Conservation (phyloP, 1,140 invertebrate genomes). For the Psix sp. region DNA sequence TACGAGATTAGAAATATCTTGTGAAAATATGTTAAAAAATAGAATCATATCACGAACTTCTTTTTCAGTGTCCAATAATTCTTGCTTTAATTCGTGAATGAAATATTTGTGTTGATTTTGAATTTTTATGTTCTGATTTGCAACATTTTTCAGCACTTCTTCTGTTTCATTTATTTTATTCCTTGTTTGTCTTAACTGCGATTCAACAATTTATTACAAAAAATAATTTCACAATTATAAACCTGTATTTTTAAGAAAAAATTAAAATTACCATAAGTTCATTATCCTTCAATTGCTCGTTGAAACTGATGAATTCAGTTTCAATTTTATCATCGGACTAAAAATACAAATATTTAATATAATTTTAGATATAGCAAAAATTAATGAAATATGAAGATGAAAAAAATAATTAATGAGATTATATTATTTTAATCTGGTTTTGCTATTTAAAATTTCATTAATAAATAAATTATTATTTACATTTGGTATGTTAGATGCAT, state of each 20-base stretch:
- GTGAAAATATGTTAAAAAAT: background rate
- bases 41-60: slow-evolving; percentile 18
- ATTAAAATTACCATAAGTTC: slow-evolving; percentile 18
- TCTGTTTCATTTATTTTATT: slow-evolving; percentile 22
- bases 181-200: slow-evolving; percentile 1
- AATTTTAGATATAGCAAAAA: too few species aligned
- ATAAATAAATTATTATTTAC: background rate
- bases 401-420: background rate
- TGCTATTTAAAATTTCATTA: too few species aligned
- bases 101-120: slow-evolving; percentile 25
- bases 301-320: background rate
- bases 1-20: background rate
- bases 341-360: slow-evolving; percentile 8
- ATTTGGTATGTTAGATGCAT: background rate
- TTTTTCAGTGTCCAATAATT: slow-evolving; percentile 31
- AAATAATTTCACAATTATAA: background rate
- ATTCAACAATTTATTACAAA: too few species aligned
- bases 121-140: slow-evolving; percentile 27
- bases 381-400: background rate
- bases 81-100: slow-evolving; percentile 32
- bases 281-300: slow-evolving; percentile 20
- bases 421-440: background rate
- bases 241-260: background rate
- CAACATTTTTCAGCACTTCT: slow-evolving; percentile 24
- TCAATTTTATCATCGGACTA: slow-evolving; percentile 10